Evolutionary conservation across 2,797 vertebrate genomes (phyloP).

Genomic region (Sarcophilus harrisii): DNA sequence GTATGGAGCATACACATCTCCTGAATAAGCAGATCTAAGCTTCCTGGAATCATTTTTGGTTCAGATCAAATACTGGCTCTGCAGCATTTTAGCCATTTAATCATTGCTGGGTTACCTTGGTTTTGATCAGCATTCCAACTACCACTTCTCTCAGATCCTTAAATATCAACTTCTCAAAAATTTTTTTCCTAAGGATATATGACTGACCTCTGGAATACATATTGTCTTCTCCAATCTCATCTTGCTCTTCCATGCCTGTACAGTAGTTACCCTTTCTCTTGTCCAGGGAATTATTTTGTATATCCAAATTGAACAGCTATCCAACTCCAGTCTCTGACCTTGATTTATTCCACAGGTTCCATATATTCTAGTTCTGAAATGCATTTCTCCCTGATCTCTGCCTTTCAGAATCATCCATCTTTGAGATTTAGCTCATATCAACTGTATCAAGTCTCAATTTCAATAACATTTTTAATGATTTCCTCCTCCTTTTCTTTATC

Average conservation of each 20-base stretch:
- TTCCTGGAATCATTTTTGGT: background rate
- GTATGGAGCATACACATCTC: background rate
- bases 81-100: background rate
- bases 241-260: background rate
- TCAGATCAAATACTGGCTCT: background rate
- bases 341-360: background rate
- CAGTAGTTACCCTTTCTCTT: background rate
- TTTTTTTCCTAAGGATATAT: background rate
- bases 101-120: background rate
- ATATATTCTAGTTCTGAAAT: background rate
- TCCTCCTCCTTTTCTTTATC: background rate
- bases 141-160: background rate
- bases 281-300: background rate
- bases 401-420: background rate
- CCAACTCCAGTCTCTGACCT: background rate
- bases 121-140: background rate
- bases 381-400: background rate
- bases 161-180: background rate
- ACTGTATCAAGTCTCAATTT: background rate
- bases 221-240: background rate
- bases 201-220: background rate
- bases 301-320: background rate
- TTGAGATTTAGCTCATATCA: background rate
- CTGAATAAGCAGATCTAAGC: background rate
- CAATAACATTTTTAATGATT: background rate